Conservation (phyloP, 2,888 invertebrate genomes). For the Lingula anatina region DNA sequence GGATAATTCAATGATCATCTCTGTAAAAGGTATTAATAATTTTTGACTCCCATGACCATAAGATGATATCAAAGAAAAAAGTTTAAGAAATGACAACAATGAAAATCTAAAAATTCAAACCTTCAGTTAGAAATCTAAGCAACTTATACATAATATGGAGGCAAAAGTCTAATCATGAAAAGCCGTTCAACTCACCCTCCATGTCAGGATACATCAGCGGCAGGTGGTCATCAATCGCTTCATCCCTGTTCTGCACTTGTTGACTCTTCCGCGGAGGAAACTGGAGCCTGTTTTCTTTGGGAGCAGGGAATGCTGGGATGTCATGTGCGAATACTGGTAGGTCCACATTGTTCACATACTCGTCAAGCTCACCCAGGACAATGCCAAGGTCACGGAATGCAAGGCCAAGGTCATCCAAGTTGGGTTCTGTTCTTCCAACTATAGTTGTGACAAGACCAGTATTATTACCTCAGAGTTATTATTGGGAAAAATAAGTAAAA, state of each 20-base stretch:
- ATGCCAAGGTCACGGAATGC: slow-evolving; percentile 81
- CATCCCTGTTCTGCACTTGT: slow-evolving; percentile 78
- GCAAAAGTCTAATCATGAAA: not conserved
- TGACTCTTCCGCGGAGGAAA: slow-evolving; percentile 60
- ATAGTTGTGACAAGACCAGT: too few species aligned
- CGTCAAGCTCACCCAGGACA: slow-evolving; percentile 73
- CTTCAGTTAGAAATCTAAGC: too few species aligned
- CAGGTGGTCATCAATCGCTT: slow-evolving; percentile 85
- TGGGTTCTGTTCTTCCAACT: slow-evolving; percentile 79
- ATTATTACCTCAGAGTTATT: too few species aligned
- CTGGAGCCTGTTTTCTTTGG: slow-evolving; percentile 75
- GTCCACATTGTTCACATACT: slow-evolving; percentile 61
- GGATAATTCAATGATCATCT: too few species aligned
- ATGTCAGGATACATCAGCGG: slow-evolving; percentile 73
- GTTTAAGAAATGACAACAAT: too few species aligned
- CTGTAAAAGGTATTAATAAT: too few species aligned
- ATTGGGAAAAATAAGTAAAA: too few species aligned
- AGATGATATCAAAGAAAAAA: too few species aligned
- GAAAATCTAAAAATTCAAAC: too few species aligned
- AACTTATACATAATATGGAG: too few species aligned
- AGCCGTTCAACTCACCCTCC: slow-evolving; percentile 19
- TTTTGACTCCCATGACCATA: too few species aligned
- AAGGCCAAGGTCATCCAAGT: slow-evolving; percentile 79
- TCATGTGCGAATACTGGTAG: slow-evolving; percentile 35
- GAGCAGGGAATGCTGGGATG: slow-evolving; percentile 62